Evolutionary conservation across 1,140 invertebrate species (phyloP).

Genomic region (Kradibia gibbosae): DNA sequence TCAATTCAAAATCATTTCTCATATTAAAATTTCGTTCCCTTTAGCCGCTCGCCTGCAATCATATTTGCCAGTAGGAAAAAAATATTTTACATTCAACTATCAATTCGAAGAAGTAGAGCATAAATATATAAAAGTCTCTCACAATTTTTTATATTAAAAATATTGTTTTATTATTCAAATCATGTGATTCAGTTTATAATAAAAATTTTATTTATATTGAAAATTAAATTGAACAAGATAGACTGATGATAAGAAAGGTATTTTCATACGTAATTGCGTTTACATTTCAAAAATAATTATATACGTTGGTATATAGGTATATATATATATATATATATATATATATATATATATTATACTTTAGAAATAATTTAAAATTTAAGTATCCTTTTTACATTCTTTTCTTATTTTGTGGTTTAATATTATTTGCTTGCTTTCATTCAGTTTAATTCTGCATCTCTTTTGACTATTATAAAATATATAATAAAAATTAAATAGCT

Average conservation of each 20-base stretch:
- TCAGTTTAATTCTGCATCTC: not conserved
- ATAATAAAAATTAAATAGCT: too few species aligned
- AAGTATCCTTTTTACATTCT: not conserved
- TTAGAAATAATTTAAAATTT: not conserved
- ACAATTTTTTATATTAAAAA: too few species aligned
- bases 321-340: not conserved
- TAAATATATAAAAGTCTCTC: too few species aligned
- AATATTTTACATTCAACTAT: not conserved
- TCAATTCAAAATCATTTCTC: slow-evolving; percentile 9
- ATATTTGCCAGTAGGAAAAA: not conserved
- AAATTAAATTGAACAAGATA: too few species aligned
- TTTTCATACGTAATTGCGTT: too few species aligned
- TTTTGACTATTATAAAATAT: too few species aligned
- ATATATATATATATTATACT: not conserved
- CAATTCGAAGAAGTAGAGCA: not conserved
- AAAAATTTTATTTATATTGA: too few species aligned
- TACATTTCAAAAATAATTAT: too few species aligned
- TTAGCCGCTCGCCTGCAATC: not conserved
- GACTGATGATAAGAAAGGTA: too few species aligned
- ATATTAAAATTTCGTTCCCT: slow-evolving; percentile 23
- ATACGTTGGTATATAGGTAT: too few species aligned
- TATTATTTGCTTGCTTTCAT: not conserved
- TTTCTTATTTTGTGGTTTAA: not conserved
- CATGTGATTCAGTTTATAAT: too few species aligned
- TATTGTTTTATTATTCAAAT: too few species aligned